Evolutionary conservation across 1,140 invertebrate species (phyloP).

Genomic region (Chelonus insularis): DNA sequence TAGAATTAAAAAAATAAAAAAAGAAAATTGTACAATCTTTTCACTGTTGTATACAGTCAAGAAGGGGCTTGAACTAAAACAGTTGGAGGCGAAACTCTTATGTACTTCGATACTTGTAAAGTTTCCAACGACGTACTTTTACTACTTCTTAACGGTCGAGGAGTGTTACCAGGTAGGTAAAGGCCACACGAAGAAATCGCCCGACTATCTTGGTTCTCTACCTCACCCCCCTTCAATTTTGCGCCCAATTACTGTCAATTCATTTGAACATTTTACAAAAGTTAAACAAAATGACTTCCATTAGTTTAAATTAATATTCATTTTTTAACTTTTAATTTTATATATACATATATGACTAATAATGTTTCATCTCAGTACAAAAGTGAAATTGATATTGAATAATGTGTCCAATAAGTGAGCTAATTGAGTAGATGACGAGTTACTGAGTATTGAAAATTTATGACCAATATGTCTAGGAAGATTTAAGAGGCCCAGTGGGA

Average conservation of each 20-base stretch:
- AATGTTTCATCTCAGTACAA: too few relatives aligned
- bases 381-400: too few relatives aligned
- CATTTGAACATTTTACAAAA: too few relatives aligned
- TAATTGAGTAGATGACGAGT: constrained; percentile 2
- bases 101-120: constrained; percentile 22
- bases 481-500: neutral
- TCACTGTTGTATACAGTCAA: neutral
- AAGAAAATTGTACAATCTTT: neutral
- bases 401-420: neutral
- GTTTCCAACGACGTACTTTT: constrained; percentile 27
- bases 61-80: constrained; percentile 19
- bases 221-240: constrained; percentile 9
- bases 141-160: constrained; percentile 19
- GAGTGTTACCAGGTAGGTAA: constrained; percentile 16
- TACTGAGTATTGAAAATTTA: neutral
- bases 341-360: too few relatives aligned
- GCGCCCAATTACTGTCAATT: neutral
- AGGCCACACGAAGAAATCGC: constrained; percentile 19
- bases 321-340: too few relatives aligned
- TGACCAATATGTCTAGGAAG: constrained; percentile 2
- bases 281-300: too few relatives aligned
- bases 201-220: constrained; percentile 10
- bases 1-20: neutral
- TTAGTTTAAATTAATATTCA: too few relatives aligned
- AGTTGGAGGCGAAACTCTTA: constrained; percentile 23